phyloP scores from a whole-genome alignment of 92 coral and sea anemone species.

The Porites cylindrica region DNA sequence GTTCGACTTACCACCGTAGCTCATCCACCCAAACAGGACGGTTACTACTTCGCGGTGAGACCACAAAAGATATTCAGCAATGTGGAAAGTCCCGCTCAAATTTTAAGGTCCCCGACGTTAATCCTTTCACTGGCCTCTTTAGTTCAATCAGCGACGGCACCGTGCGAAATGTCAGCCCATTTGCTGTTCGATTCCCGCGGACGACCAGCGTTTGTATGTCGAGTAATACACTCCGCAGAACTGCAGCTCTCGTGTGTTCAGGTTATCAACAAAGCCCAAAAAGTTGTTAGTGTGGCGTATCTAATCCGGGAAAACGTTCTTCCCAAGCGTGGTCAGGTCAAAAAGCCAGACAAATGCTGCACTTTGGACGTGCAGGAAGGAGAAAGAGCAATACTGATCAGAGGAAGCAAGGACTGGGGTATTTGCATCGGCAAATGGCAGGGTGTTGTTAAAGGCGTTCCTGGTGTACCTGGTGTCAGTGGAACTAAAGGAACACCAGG shows the following conservation, averaged over 20 bases:
- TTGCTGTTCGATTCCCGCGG: constrained; percentile 45
- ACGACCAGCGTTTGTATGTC: constrained; percentile 57
- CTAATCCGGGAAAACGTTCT: constrained; percentile 69
- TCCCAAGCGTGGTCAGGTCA: constrained; percentile 62
- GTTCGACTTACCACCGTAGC: constrained; percentile 55
- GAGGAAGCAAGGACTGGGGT: constrained; percentile 88
- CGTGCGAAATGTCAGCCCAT: constrained; percentile 62
- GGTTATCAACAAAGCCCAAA: constrained; percentile 57
- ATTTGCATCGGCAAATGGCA: constrained; percentile 79
- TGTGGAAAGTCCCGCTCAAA: constrained; percentile 41
- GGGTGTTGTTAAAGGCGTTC: constrained; percentile 58
- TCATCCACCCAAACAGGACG: constrained; percentile 25
- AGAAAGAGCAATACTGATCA: constrained; percentile 78
- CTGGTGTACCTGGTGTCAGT: constrained; percentile 45
- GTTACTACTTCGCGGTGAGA: constrained; percentile 54
- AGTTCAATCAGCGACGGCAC: constrained; percentile 35
- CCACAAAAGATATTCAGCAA: constrained; percentile 38
- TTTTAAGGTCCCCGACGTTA: constrained; percentile 58
- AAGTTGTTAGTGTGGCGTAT: constrained; percentile 73
- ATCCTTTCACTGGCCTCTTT: constrained; percentile 59
- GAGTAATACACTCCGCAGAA: constrained; percentile 78
- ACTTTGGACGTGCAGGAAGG: constrained; percentile 15
- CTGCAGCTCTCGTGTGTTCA: constrained; percentile 77
- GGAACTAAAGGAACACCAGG: neutral
- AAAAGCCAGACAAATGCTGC: constrained; percentile 21